Base-by-base conservation (phyloP, 2,888 invertebrate species). In the Dexiosoma caninum region DNA sequence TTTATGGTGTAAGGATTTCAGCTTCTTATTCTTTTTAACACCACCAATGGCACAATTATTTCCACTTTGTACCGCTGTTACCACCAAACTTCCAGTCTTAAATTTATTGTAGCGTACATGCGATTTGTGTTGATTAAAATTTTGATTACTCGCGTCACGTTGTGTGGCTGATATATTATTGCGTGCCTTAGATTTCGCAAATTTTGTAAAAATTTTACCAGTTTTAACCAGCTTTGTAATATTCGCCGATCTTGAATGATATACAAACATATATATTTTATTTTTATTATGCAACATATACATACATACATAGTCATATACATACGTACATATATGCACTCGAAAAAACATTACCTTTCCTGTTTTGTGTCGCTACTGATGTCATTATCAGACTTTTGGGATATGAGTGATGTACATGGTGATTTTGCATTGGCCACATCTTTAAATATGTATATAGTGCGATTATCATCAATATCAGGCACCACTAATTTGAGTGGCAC, bases 31-130 rank as follows among this genome's bases (percentile, higher is more conserved):
- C 35, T 57, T 75, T 55, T 57, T 70, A 12, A 12, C 21, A 2
- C 32, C 44, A 14, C 0, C 12, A 21, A 14, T 9, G 14, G 7
- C 2, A 5, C 23, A 16, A 27, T n/a, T 35, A 1, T 14, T 16
- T 35, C 59, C 67, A 16, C 85, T 83, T 23, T 88, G 88, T 6
- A 86, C 86, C 1, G 93, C 92, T 10, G 93, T 92, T 30, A 93
- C 92, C 0, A 94, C 92, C 80, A 92, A 90, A 19, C 92, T 93
- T 76, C 92, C 90, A 83, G 93, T 93, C 85, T 92, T 92, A 84
- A 94, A 94, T 80, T 92, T 92, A 74, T 81, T 84, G 10, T 69
- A 32, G 51, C 78, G 79, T 27, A 10, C 27, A 51, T 44, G 62
- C 19, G 66, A 23, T 40, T 66, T 64, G 67, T 62, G 32, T 62